phyloP scores from a whole-genome alignment of 37 sponge, comb jelly and placozoan species.

The Halichondria panicea region DNA sequence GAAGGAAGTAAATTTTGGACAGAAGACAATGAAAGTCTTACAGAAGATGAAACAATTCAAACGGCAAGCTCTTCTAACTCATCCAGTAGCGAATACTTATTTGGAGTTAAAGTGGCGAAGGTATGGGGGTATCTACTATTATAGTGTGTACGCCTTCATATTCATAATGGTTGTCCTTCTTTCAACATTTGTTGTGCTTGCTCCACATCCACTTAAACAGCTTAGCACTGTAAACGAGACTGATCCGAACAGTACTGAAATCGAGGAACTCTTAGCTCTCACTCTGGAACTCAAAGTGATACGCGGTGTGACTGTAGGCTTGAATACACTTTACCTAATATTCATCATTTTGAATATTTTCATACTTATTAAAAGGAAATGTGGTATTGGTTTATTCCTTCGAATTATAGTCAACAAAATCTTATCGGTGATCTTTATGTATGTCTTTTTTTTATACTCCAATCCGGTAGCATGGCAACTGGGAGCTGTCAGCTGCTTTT shows the following conservation, averaged over 20 bases:
- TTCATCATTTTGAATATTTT: conserved; percentile 5
- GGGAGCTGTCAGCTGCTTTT: conserved; percentile 75
- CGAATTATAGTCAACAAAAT: no score
- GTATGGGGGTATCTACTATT: conserved; percentile 60
- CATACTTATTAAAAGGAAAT: not conserved
- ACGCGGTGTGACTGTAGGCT: conserved; percentile 23
- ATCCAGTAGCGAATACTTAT: conserved; percentile 54
- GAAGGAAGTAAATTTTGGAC: conserved; percentile 12
- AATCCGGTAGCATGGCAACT: conserved; percentile 57
- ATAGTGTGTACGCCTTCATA: conserved; percentile 7
- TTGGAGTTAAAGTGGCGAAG: conserved; percentile 73
- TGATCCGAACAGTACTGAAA: not conserved
- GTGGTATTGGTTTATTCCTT: not conserved
- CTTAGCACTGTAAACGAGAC: no score
- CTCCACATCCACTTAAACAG: not conserved
- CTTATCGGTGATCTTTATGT: not conserved
- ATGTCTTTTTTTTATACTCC: conserved; percentile 38
- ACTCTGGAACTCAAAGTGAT: conserved; percentile 9
- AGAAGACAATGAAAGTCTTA: conserved; percentile 32
- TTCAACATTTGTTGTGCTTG: conserved; percentile 41
- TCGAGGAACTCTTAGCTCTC: conserved; percentile 5
- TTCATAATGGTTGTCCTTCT: conserved; percentile 54
- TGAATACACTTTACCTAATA: conserved; percentile 25
- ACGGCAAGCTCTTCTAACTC: conserved; percentile 54
- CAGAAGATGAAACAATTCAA: conserved; percentile 58